Base-by-base conservation (phyloP, 2,113 vertebrate genomes). In the Hippolais icterina region DNA sequence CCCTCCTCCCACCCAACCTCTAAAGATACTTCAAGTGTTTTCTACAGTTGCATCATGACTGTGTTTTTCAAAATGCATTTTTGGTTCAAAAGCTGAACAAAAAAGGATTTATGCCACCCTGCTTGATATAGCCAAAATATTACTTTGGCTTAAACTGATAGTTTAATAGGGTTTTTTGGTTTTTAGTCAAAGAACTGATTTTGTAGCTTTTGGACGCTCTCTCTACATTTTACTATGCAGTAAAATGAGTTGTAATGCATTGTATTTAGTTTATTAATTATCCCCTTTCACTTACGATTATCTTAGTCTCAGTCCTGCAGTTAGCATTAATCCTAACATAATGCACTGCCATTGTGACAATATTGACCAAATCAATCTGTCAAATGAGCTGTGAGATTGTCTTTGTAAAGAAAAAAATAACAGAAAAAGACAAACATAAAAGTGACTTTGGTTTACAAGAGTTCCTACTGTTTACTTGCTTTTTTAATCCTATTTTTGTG, bases 1-100 rank as follows among this genome's bases (percentile, higher is more conserved):
- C 5, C 6, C 7, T 21, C 21, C 3, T n/a, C 24, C 6, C 4
- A 18, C 11, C 4, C 0, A 0, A 35, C 47, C 22, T 63, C 37
- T 18, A n/a, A 35, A 60, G 78, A 35, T 33, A 31, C 12, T 85
- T 87, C 20, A 70, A 75, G 31, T 49, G 12, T 75, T 81, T 92
- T 72, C 76, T 80, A 41, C 15, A 35, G 46, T 81, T 66, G 70
- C 28, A 37, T 53, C 5, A 5, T 2, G 3, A 57, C 28, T 42
- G 2, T 3, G 4, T 41, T 86, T 81, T 83, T 39, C 20, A 74
- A 61, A 54, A 66, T 74, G 18, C 3, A 29, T 21, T 89, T 92
- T 81, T 79, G 1, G 33, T 77, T 66, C 54, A 74, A 86, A 61
- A 61, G 13, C 10, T 35, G 54, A 83, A 42, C 12, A 13, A 56